These are phyloP conservation scores for Himalopsyche tibetana DNA, from an alignment of 2,888 invertebrate genomes.

Conservation along the genomic window DNA sequence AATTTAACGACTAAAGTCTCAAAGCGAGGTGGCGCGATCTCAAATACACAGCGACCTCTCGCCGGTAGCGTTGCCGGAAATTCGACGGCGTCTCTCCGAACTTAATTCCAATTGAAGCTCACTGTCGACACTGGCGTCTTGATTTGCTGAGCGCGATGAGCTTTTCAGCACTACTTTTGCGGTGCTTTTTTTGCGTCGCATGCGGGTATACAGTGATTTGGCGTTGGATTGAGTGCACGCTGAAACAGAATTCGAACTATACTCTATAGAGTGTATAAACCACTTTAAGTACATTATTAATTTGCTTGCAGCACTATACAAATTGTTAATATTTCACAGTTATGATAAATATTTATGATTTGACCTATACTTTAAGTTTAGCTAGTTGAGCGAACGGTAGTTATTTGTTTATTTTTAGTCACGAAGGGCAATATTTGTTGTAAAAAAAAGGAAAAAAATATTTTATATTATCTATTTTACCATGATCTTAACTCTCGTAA, in stretches of 20 bases:
- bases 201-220: not conserved
- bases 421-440: too few relatives aligned
- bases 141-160: slow-evolving; percentile 9
- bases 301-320: too few relatives aligned
- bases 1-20: not conserved
- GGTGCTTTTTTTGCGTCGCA: not conserved
- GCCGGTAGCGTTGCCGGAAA: not conserved
- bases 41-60: not conserved
- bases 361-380: too few relatives aligned
- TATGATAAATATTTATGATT: too few relatives aligned
- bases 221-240: not conserved
- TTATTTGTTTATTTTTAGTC: too few relatives aligned
- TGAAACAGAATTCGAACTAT: not conserved
- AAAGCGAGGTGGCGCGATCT: not conserved
- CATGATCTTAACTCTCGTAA: too few relatives aligned
- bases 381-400: too few relatives aligned
- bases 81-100: not conserved
- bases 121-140: not conserved
- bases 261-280: too few relatives aligned
- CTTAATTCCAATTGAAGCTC: slow-evolving; percentile 24
- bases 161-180: not conserved
- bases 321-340: too few relatives aligned
- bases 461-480: too few relatives aligned
- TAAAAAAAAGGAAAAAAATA: too few relatives aligned
- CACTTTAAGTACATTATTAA: too few relatives aligned